Base-by-base conservation (phyloP, 2,113 vertebrate species). In the Siniperca knerii region DNA sequence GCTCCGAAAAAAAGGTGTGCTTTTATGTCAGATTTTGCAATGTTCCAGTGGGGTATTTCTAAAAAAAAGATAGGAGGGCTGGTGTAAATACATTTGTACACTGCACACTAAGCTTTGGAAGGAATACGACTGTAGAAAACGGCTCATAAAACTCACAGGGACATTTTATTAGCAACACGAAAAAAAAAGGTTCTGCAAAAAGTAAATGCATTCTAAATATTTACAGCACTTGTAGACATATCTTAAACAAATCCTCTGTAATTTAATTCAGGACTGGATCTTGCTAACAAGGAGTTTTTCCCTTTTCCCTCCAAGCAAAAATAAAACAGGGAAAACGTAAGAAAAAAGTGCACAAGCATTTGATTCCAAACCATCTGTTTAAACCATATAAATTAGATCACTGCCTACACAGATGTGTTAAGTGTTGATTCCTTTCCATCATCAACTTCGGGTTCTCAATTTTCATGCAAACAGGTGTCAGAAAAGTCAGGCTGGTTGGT, bases 401-500 rank as follows among this genome's bases (percentile, higher is more conserved):
- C 9, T 89, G 44, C 71, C 29, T 20, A 21, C 71, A 88, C 79
- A 85, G 74, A 85, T 75, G 85, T 73, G 77, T 44, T 57, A 52
- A 78, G 79, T 40, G 64, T 77, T 20, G 60, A 86, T 87, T 90
- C 67, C 55, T 68, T 79, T 94, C 89, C 77, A 83, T 92, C 93
- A 90, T 83, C 92, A 77, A 61, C 72, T 77, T 1, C 2, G 69
- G 75, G 65, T 35, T 92, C 89, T 94, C 89, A 58, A 84, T 87
- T 95, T 94, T 92, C 93, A 90, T 68, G 35, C 61, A 76, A 94
- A 94, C 94, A 95, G 92, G 92, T 95, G 94, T 89, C 83, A 67
- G 25, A 89, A 77, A 88, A 91, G 75, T 93, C 88, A 78, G 71
- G 61, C 78, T 73, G 83, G 83, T 77, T 33, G 20, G 69, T 75